Evolutionary conservation across 2,888 invertebrate species (phyloP).

Genomic region (Cephalotes varians): DNA sequence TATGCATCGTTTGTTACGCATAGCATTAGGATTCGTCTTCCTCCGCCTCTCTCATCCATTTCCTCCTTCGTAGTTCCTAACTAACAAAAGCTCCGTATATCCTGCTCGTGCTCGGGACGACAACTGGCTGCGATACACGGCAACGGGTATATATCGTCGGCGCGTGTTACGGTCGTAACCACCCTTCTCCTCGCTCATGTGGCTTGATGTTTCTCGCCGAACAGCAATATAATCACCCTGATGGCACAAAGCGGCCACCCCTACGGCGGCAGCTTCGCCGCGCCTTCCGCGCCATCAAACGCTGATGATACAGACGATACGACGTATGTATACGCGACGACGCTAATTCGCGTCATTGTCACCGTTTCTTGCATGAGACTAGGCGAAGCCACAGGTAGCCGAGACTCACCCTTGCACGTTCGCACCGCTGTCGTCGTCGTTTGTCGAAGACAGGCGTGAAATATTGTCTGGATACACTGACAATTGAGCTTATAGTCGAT

Average conservation of each 20-base stretch:
- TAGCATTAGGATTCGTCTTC: constrained; percentile 59
- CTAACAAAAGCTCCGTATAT: constrained; percentile 73
- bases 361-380: constrained; percentile 75
- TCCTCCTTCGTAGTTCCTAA: constrained; percentile 56
- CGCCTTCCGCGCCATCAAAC: constrained; percentile 81
- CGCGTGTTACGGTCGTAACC: constrained; percentile 73
- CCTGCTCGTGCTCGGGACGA: constrained; percentile 57
- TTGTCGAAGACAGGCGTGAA: constrained; percentile 31
- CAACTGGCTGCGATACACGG: constrained; percentile 58
- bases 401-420: constrained; percentile 57
- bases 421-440: constrained; percentile 30
- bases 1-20: constrained; percentile 63
- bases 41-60: constrained; percentile 60
- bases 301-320: constrained; percentile 85
- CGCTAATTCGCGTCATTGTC: constrained; percentile 83
- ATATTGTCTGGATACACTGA: constrained; percentile 55
- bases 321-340: constrained; percentile 78
- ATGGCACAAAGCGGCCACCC: constrained; percentile 84
- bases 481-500: constrained; percentile 22
- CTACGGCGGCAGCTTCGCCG: constrained; percentile 71
- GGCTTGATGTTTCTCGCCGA: constrained; percentile 80
- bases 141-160: constrained; percentile 50
- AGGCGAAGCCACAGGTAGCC: constrained; percentile 82
- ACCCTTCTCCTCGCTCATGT: constrained; percentile 70
- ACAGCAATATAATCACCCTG: constrained; percentile 85